Evolutionary conservation across 64 coral and sea anemone genomes (phyloP), one percentile per base, ranked within the genome.

Genomic region (Astreopora myriophthalma): DNA sequence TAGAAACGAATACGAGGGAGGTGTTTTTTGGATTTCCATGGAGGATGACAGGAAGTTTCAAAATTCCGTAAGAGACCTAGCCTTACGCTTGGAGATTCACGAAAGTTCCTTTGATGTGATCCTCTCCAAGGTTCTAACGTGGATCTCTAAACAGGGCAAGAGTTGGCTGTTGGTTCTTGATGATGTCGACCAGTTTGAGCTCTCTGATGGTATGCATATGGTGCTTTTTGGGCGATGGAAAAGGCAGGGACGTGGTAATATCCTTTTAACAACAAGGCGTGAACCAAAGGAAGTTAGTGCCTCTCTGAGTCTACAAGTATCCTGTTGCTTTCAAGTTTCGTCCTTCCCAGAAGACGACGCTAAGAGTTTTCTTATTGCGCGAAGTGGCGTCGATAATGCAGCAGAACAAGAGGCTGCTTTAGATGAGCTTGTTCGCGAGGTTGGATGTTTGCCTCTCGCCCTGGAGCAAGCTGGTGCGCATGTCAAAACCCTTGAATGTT

Each of bases 401-500:
- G 28, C 49, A 22, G 9, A 63, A 74, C 19, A 82, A 65, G 22
- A 44, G 6, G 29, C 28, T 8, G 22, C 20, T 19, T 48, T 57
- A 6, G 22, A 28, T 27, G 38, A 55, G 20, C 70, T 92, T 42
- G 44, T 74, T 42, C 24, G 37, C 1, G 80, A 58, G 8, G 79
- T 92, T 32, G 90, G 90, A 28, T 31, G 46, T 13, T 32, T 92
- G 14, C 90, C 90, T 3, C 69, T 92, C 37, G 90, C 90, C 16
- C 35, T 92, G 27, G 90, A 92, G 34, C 90, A 92, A 74, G 90
- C 90, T 38, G 78, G 62, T 44, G 69, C 90, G 23, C 80, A 92
- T 28, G 85, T 92, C 44, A 92, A 72, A 29, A 16, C 31, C 22
- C 68, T 92, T 62, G 14, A 57, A 13, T 57, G 51, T 17, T 57